These are phyloP conservation scores for Campylomormyrus numenius DNA, from an alignment of 2,113 vertebrate genomes.

Conservation along the genomic window DNA sequence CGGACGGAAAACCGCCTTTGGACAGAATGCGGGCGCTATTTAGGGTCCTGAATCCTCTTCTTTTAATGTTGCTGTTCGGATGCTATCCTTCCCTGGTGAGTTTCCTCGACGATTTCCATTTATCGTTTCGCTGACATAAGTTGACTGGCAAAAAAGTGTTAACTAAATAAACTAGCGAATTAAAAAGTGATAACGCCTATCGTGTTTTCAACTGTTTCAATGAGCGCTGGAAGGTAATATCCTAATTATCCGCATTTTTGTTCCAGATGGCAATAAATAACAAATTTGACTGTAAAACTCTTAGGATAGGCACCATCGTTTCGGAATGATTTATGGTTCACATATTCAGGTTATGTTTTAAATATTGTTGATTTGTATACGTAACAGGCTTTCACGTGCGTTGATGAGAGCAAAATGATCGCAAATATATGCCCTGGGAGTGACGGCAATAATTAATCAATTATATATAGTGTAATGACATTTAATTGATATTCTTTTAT, in stretches of 20 bases:
- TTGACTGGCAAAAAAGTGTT: background rate
- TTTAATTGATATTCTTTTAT: background rate
- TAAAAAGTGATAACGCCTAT: background rate
- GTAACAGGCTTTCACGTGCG: background rate
- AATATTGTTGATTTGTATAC: background rate
- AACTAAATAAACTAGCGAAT: background rate
- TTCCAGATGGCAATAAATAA: background rate
- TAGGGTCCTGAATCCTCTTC: conserved; percentile 69
- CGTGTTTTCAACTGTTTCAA: background rate
- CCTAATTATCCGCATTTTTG: background rate
- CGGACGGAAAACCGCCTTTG: conserved; percentile 42
- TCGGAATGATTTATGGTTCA: background rate
- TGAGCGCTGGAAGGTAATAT: background rate
- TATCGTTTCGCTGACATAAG: background rate
- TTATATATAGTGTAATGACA: background rate
- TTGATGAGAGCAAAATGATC: background rate
- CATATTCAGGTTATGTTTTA: background rate
- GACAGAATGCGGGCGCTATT: conserved; percentile 76
- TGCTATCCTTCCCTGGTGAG: conserved; percentile 79
- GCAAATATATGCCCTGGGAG: background rate
- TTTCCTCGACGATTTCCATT: conserved; percentile 21
- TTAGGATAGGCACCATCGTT: background rate
- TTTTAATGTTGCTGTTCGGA: conserved; percentile 71
- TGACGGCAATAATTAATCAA: background rate
- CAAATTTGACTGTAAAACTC: background rate